Percentiles rank a stretch among this genome's conserved stretches.
Evolutionary conservation across 2,888 invertebrate genomes (phyloP).

Genomic region (Tachina grossa): DNA sequence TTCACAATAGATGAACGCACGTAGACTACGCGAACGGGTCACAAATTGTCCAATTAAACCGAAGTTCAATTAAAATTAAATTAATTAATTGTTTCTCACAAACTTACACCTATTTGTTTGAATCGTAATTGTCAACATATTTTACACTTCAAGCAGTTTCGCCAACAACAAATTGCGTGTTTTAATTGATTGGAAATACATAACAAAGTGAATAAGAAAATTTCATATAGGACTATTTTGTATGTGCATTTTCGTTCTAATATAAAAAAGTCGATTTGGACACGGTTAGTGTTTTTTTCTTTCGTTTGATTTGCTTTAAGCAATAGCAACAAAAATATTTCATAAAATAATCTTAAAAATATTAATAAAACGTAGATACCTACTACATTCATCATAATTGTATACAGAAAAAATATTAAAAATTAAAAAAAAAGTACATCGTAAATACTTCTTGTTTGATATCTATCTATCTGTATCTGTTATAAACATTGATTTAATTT

Average conservation of each 20-base stretch:
- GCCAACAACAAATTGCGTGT: constrained; percentile 45
- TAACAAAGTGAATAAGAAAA: constrained; percentile 27
- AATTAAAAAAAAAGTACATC: background rate
- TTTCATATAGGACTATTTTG: background rate
- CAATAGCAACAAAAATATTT: constrained; percentile 33
- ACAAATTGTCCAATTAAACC: constrained; percentile 72
- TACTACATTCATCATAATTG: background rate
- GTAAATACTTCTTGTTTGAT: background rate
- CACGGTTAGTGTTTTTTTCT: constrained; percentile 25
- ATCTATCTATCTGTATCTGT: constrained; percentile 27
- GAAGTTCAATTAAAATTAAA: constrained; percentile 72
- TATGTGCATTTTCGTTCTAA: background rate
- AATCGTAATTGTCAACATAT: constrained; percentile 37
- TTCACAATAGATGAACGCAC: constrained; percentile 72
- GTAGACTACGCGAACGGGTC: constrained; percentile 69
- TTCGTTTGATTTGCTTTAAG: constrained; percentile 14
- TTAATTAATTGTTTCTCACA: constrained; percentile 70
- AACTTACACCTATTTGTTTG: constrained; percentile 2
- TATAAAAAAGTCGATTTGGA: constrained; percentile 15
- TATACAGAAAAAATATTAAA: background rate
- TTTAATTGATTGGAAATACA: constrained; percentile 34
- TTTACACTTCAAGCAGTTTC: constrained; percentile 22
- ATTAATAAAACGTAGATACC: constrained; percentile 15
- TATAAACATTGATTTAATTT: constrained; percentile 53
- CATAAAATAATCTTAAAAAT: constrained; percentile 39